Base-by-base conservation (phyloP, 2,888 invertebrate genomes). In the Lasioglossum figueresi region DNA sequence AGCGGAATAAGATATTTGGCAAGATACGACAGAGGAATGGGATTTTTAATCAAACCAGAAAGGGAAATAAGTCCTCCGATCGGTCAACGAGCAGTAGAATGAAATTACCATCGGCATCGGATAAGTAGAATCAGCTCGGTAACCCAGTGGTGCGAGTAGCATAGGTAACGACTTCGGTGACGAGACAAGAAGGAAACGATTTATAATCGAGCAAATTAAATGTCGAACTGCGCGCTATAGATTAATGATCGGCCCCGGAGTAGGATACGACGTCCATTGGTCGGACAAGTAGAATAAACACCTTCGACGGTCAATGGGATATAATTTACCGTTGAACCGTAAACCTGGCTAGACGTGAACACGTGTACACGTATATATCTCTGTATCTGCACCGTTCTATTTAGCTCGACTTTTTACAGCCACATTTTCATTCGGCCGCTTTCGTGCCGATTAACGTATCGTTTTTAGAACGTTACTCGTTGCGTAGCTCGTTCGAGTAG, bases 261-360 rank as follows among this genome's bases (percentile, higher is more conserved):
- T 68, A 23, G 68, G 37, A 37, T 68, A 40, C 12, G 5, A 40
- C 23, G 40, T 12, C 37, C 70, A 70, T 70, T 70, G n/a, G 37
- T 70, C 70, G 6, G 70, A 37, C 70, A 37, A n/a, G 70, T 70
- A 12, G 14, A 70, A 70, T 70, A n/a, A 70, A 70, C 37, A 68
- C 68, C 37, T n/a, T 14, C 40, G 40, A 40, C 5, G 40, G 40
- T 70, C 40, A 40, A 6, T 70, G 12, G 40, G 14, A 2, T 40
- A n/a, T 68, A 70, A 70, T 70, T 70, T 40, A 40, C 23, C 19
- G 10, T 40, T 4, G 34, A 40, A 23, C 8, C 10, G 23, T 4
- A 4, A 37, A 68, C 68, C 37, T n/a, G 1, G 12, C 52, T n/a
- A n/a, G 12, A 56, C n/a, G 10, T 12, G 4, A 3, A 8, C 56